Conservation (phyloP, 1,140 invertebrate species). For the Brachionus sp. region DNA sequence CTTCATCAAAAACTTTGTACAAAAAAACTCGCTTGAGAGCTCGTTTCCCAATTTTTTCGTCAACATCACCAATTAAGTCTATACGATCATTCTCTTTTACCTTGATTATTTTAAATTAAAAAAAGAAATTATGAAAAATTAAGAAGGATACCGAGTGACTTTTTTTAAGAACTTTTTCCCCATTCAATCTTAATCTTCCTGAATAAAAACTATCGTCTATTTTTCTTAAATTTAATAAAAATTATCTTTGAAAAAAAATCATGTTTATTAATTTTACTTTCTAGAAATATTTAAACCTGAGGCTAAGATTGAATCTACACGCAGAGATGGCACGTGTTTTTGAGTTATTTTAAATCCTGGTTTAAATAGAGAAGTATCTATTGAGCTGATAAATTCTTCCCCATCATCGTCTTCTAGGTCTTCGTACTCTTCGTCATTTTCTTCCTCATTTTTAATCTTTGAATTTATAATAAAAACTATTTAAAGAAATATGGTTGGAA, state of each 20-base stretch:
- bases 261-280: constrained; percentile 19
- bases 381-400: not conserved
- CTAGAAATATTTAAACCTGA: constrained; percentile 21
- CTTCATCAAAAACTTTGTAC: not conserved
- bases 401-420: not conserved
- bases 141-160: not conserved
- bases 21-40: constrained; percentile 20
- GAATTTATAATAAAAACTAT: too few relatives aligned
- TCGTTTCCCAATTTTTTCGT: constrained; percentile 35
- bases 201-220: constrained; percentile 37
- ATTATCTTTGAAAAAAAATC: not conserved
- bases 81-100: constrained; percentile 20
- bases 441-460: not conserved
- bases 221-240: not conserved
- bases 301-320: constrained; percentile 1
- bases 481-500: too few relatives aligned
- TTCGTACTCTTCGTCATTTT: not conserved
- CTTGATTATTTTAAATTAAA: not conserved
- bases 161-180: constrained; percentile 41
- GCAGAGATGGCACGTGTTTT: constrained; percentile 37
- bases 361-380: not conserved
- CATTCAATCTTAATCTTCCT: constrained; percentile 30
- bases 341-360: constrained; percentile 24
- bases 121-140: not conserved
- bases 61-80: constrained; percentile 25